phyloP scores from a whole-genome alignment of 2,113 vertebrate genomes.

The Sinocyclocheilus grahami region DNA sequence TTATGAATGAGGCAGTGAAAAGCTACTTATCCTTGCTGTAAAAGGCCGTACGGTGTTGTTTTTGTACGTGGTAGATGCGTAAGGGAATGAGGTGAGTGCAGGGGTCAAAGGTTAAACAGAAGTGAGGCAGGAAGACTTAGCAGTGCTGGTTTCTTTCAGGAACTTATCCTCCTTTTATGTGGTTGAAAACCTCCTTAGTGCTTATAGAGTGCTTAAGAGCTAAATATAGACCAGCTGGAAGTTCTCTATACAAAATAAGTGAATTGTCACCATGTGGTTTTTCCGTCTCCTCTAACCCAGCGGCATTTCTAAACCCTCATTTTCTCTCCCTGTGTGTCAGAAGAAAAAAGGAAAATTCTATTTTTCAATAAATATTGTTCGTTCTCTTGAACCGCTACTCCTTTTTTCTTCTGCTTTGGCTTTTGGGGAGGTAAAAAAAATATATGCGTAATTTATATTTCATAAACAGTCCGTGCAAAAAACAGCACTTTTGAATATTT shows the following conservation, averaged over 20 bases:
- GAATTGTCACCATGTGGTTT: slow-evolving; percentile 27
- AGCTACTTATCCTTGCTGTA: slow-evolving; percentile 45
- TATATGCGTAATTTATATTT: slow-evolving; percentile 68
- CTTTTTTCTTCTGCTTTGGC: slow-evolving; percentile 44
- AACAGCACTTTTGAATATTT: slow-evolving; percentile 23
- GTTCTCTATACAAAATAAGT: slow-evolving; percentile 41
- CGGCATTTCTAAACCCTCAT: background rate
- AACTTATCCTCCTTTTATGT: slow-evolving; percentile 41
- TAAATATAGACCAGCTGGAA: slow-evolving; percentile 44
- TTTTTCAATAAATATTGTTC: slow-evolving; percentile 34
- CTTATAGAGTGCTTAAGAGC: slow-evolving; percentile 12
- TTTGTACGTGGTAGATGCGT: slow-evolving; percentile 50
- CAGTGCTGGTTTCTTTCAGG: slow-evolving; percentile 6
- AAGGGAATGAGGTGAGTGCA: background rate
- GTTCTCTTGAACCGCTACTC: slow-evolving; percentile 46
- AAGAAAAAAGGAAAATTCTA: slow-evolving; percentile 5
- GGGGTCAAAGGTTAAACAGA: slow-evolving; percentile 61
- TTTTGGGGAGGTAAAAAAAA: slow-evolving; percentile 55
- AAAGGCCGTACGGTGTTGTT: slow-evolving; percentile 54
- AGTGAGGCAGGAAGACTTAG: slow-evolving; percentile 39
- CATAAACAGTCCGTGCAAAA: slow-evolving; percentile 56
- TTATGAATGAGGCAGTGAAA: slow-evolving; percentile 58
- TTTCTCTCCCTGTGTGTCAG: slow-evolving; percentile 13
- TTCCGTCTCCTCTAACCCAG: slow-evolving; percentile 26
- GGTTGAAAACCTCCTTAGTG: slow-evolving; percentile 39